These are phyloP conservation scores for Mesaphorura yosii DNA, from an alignment of 1,140 invertebrate genomes.

Conservation along the genomic window DNA sequence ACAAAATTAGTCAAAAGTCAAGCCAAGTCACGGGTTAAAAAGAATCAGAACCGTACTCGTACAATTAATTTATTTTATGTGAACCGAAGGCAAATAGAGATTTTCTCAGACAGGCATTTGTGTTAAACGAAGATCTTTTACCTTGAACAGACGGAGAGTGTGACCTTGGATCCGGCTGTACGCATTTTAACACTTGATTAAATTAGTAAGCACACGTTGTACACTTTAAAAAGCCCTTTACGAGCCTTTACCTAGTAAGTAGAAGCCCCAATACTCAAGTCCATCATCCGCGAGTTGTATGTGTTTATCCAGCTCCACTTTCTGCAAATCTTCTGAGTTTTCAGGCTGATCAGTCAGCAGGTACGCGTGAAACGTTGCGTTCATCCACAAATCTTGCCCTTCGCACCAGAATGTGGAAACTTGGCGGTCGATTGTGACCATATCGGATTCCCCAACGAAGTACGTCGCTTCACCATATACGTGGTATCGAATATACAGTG, in stretches of 20 bases:
- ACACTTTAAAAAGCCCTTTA: too few relatives aligned
- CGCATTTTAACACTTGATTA: too few relatives aligned
- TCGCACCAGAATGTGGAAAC: constrained; percentile 36
- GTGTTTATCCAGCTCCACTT: constrained; percentile 62
- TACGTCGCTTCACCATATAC: constrained; percentile 50
- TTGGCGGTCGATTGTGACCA: constrained; percentile 46
- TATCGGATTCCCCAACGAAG: constrained; percentile 62
- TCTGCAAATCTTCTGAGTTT: constrained; percentile 54
- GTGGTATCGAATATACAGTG: constrained; percentile 59
- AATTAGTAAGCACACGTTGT: too few relatives aligned
- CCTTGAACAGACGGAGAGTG: constrained; percentile 64
- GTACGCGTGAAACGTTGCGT: constrained; percentile 63
- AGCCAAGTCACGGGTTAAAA: too few relatives aligned
- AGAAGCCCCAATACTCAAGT: constrained; percentile 80
- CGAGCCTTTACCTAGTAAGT: too few relatives aligned
- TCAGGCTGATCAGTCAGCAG: constrained; percentile 57
- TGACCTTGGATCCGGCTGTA: constrained; percentile 60
- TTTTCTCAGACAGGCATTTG: too few relatives aligned
- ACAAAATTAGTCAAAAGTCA: too few relatives aligned
- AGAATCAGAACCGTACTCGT: too few relatives aligned
- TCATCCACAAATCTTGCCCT: constrained; percentile 63
- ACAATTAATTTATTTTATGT: not conserved
- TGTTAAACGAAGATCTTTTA: too few relatives aligned
- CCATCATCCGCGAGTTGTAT: constrained; percentile 72
- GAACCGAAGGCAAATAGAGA: too few relatives aligned